Percentiles rank a stretch among this genome's conserved stretches.
Evolutionary conservation across 1,140 invertebrate species (phyloP).

Genomic region (Armadillidium nasatum): DNA sequence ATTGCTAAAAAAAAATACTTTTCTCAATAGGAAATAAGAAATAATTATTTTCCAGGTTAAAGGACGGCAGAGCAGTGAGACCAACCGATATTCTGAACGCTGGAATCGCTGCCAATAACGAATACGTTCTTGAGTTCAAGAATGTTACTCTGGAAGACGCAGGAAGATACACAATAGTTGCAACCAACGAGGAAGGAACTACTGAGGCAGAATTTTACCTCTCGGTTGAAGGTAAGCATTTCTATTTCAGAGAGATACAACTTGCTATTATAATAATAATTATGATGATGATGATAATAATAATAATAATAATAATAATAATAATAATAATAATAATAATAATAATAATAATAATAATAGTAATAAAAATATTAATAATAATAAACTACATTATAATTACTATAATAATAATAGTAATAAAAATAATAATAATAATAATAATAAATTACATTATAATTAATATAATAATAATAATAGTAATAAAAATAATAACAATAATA

Average conservation of each 20-base stretch:
- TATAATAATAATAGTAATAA: conserved; percentile 18
- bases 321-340: conserved; percentile 25
- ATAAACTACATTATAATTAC: too few species aligned
- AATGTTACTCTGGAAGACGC: conserved; percentile 20
- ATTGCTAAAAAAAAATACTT: not conserved
- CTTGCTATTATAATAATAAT: too few species aligned
- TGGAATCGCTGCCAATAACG: conserved; percentile 20
- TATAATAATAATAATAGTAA: not conserved
- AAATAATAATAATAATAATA: conserved; percentile 3
- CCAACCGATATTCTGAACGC: conserved; percentile 22
- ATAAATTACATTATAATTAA: too few species aligned
- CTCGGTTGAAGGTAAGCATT: conserved; percentile 20
- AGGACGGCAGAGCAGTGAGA: conserved; percentile 25
- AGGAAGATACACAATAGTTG: conserved; percentile 25
- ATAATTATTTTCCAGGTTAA: conserved; percentile 25
- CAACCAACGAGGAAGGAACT: conserved; percentile 18
- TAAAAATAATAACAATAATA: conserved; percentile 19
- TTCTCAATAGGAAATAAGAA: not conserved
- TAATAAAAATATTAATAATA: not conserved
- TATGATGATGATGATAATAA: conserved; percentile 16
- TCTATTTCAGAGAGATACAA: too few species aligned
- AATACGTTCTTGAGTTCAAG: conserved; percentile 24
- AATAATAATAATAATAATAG: not conserved
- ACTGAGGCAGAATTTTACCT: conserved; percentile 20
- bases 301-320: conserved; percentile 10